Evolutionary conservation across 2,888 invertebrate species (phyloP).

Genomic region (Rhorus exstirpatorius): DNA sequence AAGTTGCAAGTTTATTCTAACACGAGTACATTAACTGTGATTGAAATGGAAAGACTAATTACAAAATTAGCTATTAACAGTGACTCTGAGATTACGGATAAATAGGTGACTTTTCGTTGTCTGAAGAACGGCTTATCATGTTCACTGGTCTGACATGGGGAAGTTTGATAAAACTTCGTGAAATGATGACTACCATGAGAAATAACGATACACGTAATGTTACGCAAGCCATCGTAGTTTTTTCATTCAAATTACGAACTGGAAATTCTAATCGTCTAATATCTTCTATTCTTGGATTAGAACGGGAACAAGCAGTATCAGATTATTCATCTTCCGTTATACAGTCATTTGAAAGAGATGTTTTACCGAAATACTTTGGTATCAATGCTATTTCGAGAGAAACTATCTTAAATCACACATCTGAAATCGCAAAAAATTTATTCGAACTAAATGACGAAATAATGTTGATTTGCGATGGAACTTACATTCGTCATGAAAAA

Average conservation of each 20-base stretch:
- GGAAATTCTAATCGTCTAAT: conserved; percentile 69
- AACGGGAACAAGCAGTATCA: conserved; percentile 78
- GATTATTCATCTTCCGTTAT: conserved; percentile 64
- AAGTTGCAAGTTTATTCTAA: no score
- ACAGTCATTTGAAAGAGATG: background rate
- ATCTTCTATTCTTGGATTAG: conserved; percentile 77
- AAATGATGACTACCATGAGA: conserved; percentile 16
- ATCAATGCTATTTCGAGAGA: background rate
- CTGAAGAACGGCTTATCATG: conserved; percentile 19
- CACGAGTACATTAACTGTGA: no score
- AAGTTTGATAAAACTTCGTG: conserved; percentile 49
- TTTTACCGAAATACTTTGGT: background rate
- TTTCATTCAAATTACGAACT: conserved; percentile 47
- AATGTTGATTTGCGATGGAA: no score
- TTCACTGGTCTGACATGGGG: conserved; percentile 44
- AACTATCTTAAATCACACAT: no score
- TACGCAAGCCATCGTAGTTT: conserved; percentile 28
- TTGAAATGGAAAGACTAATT: no score
- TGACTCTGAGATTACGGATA: background rate
- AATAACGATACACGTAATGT: conserved; percentile 24
- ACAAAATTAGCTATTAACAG: no score
- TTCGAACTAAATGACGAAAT: no score
- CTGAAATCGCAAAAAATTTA: no score
- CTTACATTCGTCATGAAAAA: no score
- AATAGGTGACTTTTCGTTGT: conserved; percentile 2